Evolutionary conservation across 2,113 vertebrate genomes (phyloP).

Genomic region (Notothenia rossii): DNA sequence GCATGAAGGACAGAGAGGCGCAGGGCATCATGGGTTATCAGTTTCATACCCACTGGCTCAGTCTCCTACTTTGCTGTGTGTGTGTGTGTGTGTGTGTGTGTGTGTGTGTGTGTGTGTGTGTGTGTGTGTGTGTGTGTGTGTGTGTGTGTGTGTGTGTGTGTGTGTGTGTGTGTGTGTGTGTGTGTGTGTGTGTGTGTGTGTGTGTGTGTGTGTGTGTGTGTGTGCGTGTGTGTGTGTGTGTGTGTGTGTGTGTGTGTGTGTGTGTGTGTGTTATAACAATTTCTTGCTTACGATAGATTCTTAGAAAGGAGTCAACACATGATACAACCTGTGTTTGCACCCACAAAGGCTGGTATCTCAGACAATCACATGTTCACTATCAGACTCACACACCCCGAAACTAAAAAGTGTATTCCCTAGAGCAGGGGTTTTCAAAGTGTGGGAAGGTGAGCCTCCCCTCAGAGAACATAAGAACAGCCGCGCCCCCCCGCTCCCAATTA

Average conservation of each 20-base stretch:
- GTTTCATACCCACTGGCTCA: constrained; percentile 22
- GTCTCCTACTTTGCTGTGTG: background rate
- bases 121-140: constrained; percentile 6
- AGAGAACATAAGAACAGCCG: too few species aligned
- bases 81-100: background rate
- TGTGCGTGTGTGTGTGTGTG: background rate
- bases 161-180: background rate
- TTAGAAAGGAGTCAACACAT: constrained; percentile 34
- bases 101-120: background rate
- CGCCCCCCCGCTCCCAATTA: too few species aligned
- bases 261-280: background rate
- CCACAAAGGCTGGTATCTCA: constrained; percentile 4
- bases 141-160: background rate
- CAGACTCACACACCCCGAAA: constrained; percentile 1
- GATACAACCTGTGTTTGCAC: constrained; percentile 33
- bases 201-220: constrained; percentile 6
- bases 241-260: too few species aligned
- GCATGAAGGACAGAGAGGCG: constrained; percentile 6
- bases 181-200: constrained; percentile 16
- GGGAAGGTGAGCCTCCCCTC: too few species aligned
- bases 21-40: constrained; percentile 43
- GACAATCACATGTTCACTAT: background rate
- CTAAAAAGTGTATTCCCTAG: too few species aligned
- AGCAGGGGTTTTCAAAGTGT: too few species aligned
- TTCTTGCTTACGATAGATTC: constrained; percentile 2